These are phyloP conservation scores for Diorhabda elongata DNA, from an alignment of 1,140 invertebrate species.

Conservation along the genomic window DNA sequence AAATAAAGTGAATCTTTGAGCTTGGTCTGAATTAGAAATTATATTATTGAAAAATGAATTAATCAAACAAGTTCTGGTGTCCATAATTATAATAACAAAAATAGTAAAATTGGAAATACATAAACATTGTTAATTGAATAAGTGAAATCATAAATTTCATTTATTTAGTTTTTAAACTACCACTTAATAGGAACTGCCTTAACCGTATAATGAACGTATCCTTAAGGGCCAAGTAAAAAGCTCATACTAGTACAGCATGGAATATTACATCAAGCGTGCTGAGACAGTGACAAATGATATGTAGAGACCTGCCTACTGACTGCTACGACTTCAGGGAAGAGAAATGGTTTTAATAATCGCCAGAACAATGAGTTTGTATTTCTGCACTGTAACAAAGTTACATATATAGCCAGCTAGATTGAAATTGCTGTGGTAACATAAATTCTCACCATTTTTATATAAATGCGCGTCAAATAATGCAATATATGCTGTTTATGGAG, in stretches of 20 bases:
- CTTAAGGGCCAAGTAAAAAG: constrained; percentile 8
- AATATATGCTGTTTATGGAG: neutral
- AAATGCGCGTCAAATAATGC: constrained; percentile 12
- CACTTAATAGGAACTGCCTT: neutral
- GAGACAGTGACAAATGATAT: constrained; percentile 38
- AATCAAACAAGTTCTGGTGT: too few relatives aligned
- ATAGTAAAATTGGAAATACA: too few relatives aligned
- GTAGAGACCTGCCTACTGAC: constrained; percentile 23
- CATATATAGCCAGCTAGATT: constrained; percentile 15
- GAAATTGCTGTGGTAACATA: constrained; percentile 18
- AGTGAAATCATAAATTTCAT: too few relatives aligned
- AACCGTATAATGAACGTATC: neutral
- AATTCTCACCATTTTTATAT: constrained; percentile 11
- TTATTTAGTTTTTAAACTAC: too few relatives aligned
- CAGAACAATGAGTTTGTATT: constrained; percentile 33
- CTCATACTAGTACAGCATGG: neutral
- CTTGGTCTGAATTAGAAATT: too few relatives aligned
- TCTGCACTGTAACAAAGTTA: constrained; percentile 20
- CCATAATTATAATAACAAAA: too few relatives aligned
- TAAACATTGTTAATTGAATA: too few relatives aligned
- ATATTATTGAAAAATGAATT: too few relatives aligned
- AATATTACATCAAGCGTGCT: constrained; percentile 22
- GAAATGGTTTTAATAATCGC: constrained; percentile 41
- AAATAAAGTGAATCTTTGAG: too few relatives aligned
- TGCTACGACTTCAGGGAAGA: constrained; percentile 24